Base-by-base conservation (phyloP, 2,888 invertebrate genomes). In the Operophtera brumata region DNA sequence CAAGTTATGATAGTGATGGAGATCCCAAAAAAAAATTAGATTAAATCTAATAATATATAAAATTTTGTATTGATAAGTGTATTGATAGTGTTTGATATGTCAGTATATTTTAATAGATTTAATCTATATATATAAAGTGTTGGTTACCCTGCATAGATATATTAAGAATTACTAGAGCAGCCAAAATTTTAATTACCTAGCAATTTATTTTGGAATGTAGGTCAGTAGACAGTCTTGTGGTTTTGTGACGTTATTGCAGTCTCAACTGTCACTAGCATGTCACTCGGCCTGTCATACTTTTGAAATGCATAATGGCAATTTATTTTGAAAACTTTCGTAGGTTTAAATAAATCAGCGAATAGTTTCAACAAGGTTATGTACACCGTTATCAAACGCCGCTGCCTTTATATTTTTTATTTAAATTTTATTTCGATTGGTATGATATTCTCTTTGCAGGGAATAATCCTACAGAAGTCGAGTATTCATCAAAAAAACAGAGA, bases 131-230 rank as follows among this genome's bases (percentile, higher is more conserved):
- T 44, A 50, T 32, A 50, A 44, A 2, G 30, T 30, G 8, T 8
- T 30, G 7, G 30, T 30, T 9, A 30, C 20, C 55, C 52, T 54
- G 59, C 36, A 49, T 32, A 48, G 39, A 53, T 64, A 66, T 61
- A 59, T 61, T 59, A 57, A 64, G 49, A 61, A 36, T 2, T 3
- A 65, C 61, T 57, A 58, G 58, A 51, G 58, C 54, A 54, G 56
- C 54, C 57, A 66, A 62, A 62, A 57, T 55, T 63, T 64, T 71
- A 69, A 70, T 70, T 69, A 67, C 61, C 54, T 20, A 20, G 20
- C 20, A 12, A 46, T 52, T 49, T 63, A 67, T 67, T 67, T 64
- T 49, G 25, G 62, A 57, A 70, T 64, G 47, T 63, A 60, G 71
- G 71, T 67, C 71, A 66, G 52, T 53, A 57, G 61, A 61, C 59